Percentiles rank a stretch among this genome's conserved stretches.
phyloP scores from a whole-genome alignment of 2,113 vertebrate species.

The Orientallactaga bullata region DNA sequence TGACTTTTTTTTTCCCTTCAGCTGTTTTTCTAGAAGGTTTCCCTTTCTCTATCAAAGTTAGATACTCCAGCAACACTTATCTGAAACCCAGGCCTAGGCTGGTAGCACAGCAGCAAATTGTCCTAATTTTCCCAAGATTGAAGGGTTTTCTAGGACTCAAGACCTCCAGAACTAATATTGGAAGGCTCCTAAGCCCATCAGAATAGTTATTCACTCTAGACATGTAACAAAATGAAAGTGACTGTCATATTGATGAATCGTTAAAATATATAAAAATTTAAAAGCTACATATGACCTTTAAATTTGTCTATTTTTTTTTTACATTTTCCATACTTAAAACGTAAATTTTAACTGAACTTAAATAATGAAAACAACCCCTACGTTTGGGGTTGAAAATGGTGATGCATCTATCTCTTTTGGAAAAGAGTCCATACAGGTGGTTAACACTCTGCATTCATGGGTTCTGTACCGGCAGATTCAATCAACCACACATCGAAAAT shows the following conservation, averaged over 20 bases:
- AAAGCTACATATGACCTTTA: too few species aligned
- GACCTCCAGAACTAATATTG: conserved; percentile 22
- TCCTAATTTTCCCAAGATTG: neutral
- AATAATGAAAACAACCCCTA: neutral
- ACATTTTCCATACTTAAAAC: neutral
- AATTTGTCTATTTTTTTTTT: too few species aligned
- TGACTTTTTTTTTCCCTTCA: neutral
- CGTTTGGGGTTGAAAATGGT: neutral
- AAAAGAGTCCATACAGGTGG: neutral
- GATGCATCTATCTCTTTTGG: conserved; percentile 1
- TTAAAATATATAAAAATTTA: neutral
- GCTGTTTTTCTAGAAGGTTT: neutral
- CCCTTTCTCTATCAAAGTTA: neutral
- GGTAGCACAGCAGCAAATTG: neutral
- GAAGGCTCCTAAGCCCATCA: neutral
- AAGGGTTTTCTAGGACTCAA: neutral
- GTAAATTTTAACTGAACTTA: conserved; percentile 10
- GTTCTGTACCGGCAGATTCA: neutral
- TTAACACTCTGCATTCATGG: neutral
- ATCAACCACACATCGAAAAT: neutral
- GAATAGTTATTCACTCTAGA: neutral
- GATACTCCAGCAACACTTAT: neutral
- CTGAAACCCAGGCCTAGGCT: neutral
- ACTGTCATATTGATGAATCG: neutral
- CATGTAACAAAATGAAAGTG: conserved; percentile 25